Base-by-base conservation (phyloP, 2,797 vertebrate genomes). In the Apodemus agrarius region DNA sequence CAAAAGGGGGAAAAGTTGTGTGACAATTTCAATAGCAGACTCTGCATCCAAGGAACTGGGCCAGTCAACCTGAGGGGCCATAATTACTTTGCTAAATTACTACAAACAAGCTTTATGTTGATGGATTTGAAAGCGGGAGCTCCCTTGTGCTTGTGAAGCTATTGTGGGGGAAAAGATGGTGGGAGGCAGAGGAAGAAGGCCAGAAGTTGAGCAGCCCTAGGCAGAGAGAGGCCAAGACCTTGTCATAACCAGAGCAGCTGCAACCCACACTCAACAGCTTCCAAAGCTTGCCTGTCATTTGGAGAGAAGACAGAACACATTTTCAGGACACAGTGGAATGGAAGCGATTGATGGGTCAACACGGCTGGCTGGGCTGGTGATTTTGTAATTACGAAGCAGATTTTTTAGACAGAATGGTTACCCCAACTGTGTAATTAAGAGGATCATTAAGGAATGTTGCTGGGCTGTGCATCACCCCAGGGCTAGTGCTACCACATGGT, bases 371-470 rank as follows among this genome's bases (percentile, higher is more conserved):
- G 84, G 94, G 95, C 93, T 97, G 96, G 97, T 95, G 88, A 97
- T 93, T 96, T 98, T 95, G 75, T 97, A 98, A 98, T 97, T 98
- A 93, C 29, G 4, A 97, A 97, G 94, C 97, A 98, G 97, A 97
- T 97, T 98, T 97, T 98, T 97, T 87, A 97, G 96, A 97, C 97
- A 96, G 98, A 98, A 97, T 95, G 96, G 96, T 88, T 98, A 95
- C 97, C 89, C 97, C 96, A 96, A 96, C 97, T 97, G 97, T 97
- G 97, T 98, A 98, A 97, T 98, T 97, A 98, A 97, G 97, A 98
- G 95, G 96, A 96, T 98, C 95, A 54, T 98, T 98, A 98, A 93
- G 96, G 93, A 96, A 96, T 96, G 95, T 95, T 95, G 96, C 96
- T 63, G 89, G 96, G 84, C 95, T 97, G 89, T 94, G 92, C 49